Evolutionary conservation across 2,797 vertebrate species (phyloP), one percentile per base, ranked within the genome.

Genomic region (Nothura maculosa): DNA sequence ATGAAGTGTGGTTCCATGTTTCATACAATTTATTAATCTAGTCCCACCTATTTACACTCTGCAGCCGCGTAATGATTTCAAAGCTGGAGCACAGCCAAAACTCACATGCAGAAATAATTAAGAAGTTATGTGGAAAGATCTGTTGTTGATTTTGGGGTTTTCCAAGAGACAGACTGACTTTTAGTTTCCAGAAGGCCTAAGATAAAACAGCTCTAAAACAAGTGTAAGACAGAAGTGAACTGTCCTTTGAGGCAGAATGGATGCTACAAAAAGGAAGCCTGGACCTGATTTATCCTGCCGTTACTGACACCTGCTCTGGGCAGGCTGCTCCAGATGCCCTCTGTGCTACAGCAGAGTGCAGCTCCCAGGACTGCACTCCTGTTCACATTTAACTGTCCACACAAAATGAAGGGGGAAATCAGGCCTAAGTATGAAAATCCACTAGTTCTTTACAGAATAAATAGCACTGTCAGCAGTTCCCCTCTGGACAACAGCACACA

Each of bases 21-120:
- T 96, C 96, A 96, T 94, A 93, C 85, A 88, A 82, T 74, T 95
- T 97, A 96, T 96, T 96, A 98, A 96, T 92, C 89, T 87, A 75
- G 90, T 93, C 93, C 94, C 89, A 94, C 92, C 92, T 95, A 96
- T 96, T 94, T 96, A 96, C 77, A 95, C 89, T 96, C 90, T 92
- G 85, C 62, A 92, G 91, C 81, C 81, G 77, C 90, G 63, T 93
- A 91, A 94, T 92, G 86, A 95, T 94, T 97, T 96, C 82, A 21
- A 96, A 64, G 66, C 9, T 95, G 96, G 96, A 97, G 76, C 40
- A 90, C 61, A 90, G 97, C 92, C 96, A 96, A 97, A 97, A 93
- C 58, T 55, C 95, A 92, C 82, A 92, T 91, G 75, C 75, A 95
- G 83, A 95, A 96, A 93, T 88, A 91, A 96, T 94, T 88, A 72